A percentile compares a stretch with the other conserved stretches of the same genome.
phyloP scores from a whole-genome alignment of 2,888 invertebrate genomes.

The Ernsta delagoae region DNA sequence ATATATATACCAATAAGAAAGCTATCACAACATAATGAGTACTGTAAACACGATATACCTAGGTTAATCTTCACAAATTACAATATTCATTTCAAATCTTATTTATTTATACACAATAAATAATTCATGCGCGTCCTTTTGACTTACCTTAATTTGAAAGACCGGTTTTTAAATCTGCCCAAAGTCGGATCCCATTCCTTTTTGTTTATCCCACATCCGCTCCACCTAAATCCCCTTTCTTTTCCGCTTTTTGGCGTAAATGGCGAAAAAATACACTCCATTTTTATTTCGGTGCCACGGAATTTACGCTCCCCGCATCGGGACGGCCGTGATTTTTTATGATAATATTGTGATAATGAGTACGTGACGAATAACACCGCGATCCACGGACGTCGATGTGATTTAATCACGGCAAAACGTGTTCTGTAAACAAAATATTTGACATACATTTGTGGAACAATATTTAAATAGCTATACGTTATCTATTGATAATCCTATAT shows the following conservation, averaged over 20 bases:
- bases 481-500: too few species aligned
- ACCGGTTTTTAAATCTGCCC: not conserved
- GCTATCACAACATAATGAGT: not conserved
- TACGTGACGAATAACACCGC: not conserved
- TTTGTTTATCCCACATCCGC: conserved; percentile 5
- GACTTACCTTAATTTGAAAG: not conserved
- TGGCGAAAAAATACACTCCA: conserved; percentile 9
- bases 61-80: not conserved
- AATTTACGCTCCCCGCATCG: not conserved
- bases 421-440: too few species aligned
- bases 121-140: not conserved
- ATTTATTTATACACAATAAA: too few species aligned
- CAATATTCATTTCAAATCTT: not conserved
- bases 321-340: conserved; percentile 3
- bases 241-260: conserved; percentile 5
- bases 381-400: not conserved
- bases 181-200: not conserved
- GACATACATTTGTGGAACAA: too few species aligned
- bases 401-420: not conserved
- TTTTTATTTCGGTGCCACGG: not conserved
- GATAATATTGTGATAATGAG: conserved; percentile 11
- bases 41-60: not conserved
- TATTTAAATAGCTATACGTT: too few species aligned
- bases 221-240: not conserved
- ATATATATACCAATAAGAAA: too few species aligned